phyloP scores from a whole-genome alignment of 2,888 invertebrate species.

The Blastobasis adustella region DNA sequence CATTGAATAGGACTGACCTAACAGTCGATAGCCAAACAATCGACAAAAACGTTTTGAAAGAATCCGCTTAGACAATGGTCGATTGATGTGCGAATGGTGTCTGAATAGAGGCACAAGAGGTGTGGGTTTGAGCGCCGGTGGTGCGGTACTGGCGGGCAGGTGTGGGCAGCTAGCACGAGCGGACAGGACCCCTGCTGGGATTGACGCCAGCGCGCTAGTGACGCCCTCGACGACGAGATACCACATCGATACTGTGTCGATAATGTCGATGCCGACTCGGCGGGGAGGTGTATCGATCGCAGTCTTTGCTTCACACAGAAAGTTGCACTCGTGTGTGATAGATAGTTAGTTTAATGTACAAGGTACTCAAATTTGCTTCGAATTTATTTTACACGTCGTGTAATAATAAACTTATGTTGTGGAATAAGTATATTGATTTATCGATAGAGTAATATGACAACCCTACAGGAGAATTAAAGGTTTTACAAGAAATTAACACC shows the following conservation, averaged over 20 bases:
- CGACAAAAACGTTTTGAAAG: slow-evolving; percentile 1
- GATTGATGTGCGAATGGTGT: slow-evolving; percentile 6
- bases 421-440: too few relatives aligned
- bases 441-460: too few relatives aligned
- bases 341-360: too few relatives aligned
- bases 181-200: slow-evolving; percentile 9
- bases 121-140: slow-evolving; percentile 13
- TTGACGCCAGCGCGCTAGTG: not conserved
- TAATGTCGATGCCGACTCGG: not conserved
- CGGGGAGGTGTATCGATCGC: too few relatives aligned
- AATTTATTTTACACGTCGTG: too few relatives aligned
- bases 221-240: not conserved
- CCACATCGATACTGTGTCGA: not conserved
- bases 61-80: slow-evolving; percentile 13
- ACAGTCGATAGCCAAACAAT: not conserved
- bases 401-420: too few relatives aligned
- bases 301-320: too few relatives aligned
- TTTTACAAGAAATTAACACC: slow-evolving; percentile 18
- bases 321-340: too few relatives aligned
- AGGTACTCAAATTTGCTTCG: too few relatives aligned
- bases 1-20: too few relatives aligned
- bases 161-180: too few relatives aligned
- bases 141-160: not conserved
- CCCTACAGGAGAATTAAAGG: too few relatives aligned
- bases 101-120: slow-evolving; percentile 10